These are phyloP conservation scores for Patella depressa DNA, from an alignment of 2,888 invertebrate genomes.

Conservation along the genomic window DNA sequence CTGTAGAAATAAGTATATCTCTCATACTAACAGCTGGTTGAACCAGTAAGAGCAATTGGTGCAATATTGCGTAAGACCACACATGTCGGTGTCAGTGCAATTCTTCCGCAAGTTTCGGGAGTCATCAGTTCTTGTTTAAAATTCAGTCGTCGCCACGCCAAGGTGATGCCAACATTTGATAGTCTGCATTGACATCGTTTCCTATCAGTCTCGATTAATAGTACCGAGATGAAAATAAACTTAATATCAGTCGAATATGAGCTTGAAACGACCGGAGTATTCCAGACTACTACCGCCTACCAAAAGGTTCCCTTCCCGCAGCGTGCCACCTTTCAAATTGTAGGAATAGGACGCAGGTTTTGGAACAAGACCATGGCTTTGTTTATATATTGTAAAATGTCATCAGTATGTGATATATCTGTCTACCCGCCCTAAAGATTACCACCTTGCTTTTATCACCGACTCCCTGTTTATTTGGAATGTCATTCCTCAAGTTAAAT, in stretches of 20 bases:
- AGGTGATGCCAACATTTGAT: constrained; percentile 10
- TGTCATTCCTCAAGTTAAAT: too few relatives aligned
- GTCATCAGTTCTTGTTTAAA: constrained; percentile 8
- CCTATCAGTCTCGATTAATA: background rate
- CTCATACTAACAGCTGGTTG: too few relatives aligned
- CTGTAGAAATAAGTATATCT: too few relatives aligned
- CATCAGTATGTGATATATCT: constrained; percentile 9
- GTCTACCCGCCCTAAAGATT: background rate
- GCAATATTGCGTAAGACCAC: constrained; percentile 9
- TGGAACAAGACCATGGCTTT: background rate
- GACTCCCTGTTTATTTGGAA: too few relatives aligned
- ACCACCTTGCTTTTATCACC: too few relatives aligned
- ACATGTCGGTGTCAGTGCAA: constrained; percentile 12
- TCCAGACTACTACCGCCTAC: background rate
- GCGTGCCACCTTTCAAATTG: constrained; percentile 12
- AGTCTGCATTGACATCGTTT: constrained; percentile 1
- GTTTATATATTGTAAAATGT: constrained; percentile 9
- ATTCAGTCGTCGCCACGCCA: background rate
- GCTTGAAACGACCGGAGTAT: too few relatives aligned
- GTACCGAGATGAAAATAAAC: too few relatives aligned
- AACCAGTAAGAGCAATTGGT: background rate
- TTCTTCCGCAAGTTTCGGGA: background rate
- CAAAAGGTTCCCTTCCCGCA: constrained; percentile 11
- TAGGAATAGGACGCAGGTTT: constrained; percentile 4
- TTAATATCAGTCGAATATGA: too few relatives aligned